phyloP scores from a whole-genome alignment of 2,888 invertebrate species.

The Glaucopsyche alexis region DNA sequence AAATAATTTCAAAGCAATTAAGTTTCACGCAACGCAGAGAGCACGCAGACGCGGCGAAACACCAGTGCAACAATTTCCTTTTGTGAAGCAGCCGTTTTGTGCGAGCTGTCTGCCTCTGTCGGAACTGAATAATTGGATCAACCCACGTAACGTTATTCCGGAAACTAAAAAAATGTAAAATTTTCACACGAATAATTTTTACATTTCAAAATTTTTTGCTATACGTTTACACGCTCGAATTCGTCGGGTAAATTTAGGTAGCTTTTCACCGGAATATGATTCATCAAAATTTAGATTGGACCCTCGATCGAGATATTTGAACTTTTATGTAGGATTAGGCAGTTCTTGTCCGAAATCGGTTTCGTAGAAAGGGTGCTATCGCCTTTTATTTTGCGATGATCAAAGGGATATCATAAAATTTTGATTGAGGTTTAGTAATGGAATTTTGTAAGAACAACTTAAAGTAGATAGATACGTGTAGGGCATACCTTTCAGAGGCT shows the following conservation, averaged over 20 bases:
- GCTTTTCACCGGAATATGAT: background rate
- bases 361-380: background rate
- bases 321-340: constrained; percentile 4
- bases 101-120: constrained; percentile 12
- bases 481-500: too few relatives aligned
- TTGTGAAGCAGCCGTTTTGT: constrained; percentile 25
- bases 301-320: background rate
- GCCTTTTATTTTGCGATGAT: background rate
- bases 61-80: constrained; percentile 20
- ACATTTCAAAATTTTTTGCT: constrained; percentile 14
- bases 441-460: background rate
- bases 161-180: background rate
- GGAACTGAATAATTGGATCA: constrained; percentile 27
- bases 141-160: constrained; percentile 25
- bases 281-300: constrained; percentile 11
- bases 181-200: background rate
- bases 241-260: constrained; percentile 11
- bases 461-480: too few relatives aligned
- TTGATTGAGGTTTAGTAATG: background rate
- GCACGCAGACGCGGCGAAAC: constrained; percentile 7
- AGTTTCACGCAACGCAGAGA: constrained; percentile 19
- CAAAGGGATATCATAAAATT: background rate
- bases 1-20: constrained; percentile 26
- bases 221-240: background rate
- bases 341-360: constrained; percentile 2